Evolutionary conservation across 2,113 vertebrate genomes (phyloP), one percentile per base, ranked within the genome.

Genomic region (Neomonachus schauinslandi): DNA sequence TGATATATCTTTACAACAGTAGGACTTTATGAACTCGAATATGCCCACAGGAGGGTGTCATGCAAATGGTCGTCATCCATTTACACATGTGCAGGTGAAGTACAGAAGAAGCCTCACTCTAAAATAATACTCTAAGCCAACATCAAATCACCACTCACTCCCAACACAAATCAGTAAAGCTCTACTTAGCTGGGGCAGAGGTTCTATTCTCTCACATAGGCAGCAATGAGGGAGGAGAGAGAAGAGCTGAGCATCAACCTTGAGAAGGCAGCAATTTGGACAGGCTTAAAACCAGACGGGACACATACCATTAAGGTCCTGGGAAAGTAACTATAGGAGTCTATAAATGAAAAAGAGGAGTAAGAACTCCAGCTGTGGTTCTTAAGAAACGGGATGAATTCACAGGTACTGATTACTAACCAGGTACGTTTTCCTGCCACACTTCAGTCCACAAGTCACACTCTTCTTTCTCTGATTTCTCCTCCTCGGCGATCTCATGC

Each of bases 371-470:
- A 76, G 39, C 31, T 67, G 22, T 55, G 33, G 72, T 92, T 92
- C 85, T 61, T 51, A 95, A 82, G 21, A 94, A 86, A 67, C 28
- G 96, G 13, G 19, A 53, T 61, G 93, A 63, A 81, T 61, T 61
- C 49, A 81, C 0, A 57, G 28, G 28, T 36, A 81, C 63, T 33
- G 10, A 55, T 91, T 26, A 98, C 97, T 97, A 61, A 99, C 99
- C 99, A 97, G 99, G 99, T 22, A 99, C 99, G 5, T 99, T 99
- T 97, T 99, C 99, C 98, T 99, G 99, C 99, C 99, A 99, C 82
- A 99, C 99, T 99, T 99, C 99, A 15, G 99, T 98, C 99, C 99
- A 99, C 69, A 99, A 98, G 46, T 98, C 98, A 94, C 99, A 99
- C 65, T 99, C 99, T 18, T 99, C 99, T 94, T 99, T 99, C 91